These are phyloP conservation scores for Andrena fulva DNA, from an alignment of 2,888 invertebrate species.

Conservation along the genomic window DNA sequence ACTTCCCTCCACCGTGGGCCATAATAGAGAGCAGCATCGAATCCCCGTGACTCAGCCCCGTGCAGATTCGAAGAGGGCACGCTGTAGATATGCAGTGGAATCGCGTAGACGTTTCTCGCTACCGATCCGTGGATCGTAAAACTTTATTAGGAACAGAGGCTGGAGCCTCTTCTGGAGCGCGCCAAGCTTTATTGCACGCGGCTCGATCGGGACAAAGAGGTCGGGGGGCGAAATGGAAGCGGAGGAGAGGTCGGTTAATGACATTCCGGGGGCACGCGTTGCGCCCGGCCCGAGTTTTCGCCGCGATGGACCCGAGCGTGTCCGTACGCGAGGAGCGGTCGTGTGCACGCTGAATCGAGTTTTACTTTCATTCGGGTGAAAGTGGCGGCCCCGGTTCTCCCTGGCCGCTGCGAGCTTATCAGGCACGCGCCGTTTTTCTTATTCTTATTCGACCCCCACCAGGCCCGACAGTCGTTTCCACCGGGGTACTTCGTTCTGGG, in stretches of 20 bases:
- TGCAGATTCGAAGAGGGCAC: background rate
- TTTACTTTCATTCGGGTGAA: conserved; percentile 75
- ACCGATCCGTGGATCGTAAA: conserved; percentile 54
- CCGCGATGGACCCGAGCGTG: conserved; percentile 2
- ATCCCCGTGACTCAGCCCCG: background rate
- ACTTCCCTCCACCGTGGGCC: background rate
- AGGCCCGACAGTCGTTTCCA: conserved; percentile 36
- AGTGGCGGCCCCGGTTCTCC: conserved; percentile 62
- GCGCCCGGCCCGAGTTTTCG: conserved; percentile 28
- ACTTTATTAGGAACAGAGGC: conserved; percentile 59
- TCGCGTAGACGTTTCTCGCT: background rate
- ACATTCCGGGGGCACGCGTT: conserved; percentile 50
- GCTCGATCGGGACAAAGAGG: conserved; percentile 27
- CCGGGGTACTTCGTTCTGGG: conserved; percentile 42
- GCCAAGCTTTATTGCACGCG: conserved; percentile 45
- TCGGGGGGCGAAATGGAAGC: conserved; percentile 55
- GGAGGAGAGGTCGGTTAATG: conserved; percentile 65
- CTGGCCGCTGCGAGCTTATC: conserved; percentile 60
- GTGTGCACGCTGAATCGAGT: conserved; percentile 68
- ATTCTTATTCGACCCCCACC: conserved; percentile 41
- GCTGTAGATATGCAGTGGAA: background rate
- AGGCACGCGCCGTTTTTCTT: conserved; percentile 61
- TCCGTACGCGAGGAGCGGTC: conserved; percentile 10
- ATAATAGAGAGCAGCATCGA: background rate
- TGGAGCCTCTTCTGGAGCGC: background rate